Evolutionary conservation across 2,888 invertebrate genomes (phyloP).

Genomic region (Pheosia tremula): DNA sequence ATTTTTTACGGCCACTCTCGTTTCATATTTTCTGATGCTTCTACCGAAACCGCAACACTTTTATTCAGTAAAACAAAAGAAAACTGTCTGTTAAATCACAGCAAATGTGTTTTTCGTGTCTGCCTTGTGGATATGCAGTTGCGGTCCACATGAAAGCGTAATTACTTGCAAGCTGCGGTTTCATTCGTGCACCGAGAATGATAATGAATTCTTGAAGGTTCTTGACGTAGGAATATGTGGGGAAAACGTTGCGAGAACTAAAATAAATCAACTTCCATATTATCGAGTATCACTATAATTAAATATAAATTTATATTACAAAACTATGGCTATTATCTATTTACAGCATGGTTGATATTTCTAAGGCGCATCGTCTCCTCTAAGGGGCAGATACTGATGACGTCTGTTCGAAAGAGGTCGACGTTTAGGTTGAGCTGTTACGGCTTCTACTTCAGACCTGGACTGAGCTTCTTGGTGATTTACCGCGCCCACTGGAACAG

Average conservation of each 20-base stretch:
- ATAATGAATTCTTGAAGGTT: slow-evolving; percentile 3
- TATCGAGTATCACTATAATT: slow-evolving; percentile 57
- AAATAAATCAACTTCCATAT: slow-evolving; percentile 34
- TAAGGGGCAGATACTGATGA: slow-evolving; percentile 73
- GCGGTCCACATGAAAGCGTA: slow-evolving; percentile 27
- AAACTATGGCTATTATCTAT: slow-evolving; percentile 61
- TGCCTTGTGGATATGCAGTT: slow-evolving; percentile 18
- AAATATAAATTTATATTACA: slow-evolving; percentile 53
- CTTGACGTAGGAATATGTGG: background rate
- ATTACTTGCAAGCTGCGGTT: slow-evolving; percentile 19
- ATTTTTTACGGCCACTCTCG: slow-evolving; percentile 2
- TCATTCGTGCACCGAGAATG: slow-evolving; percentile 11
- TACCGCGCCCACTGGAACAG: slow-evolving; percentile 70
- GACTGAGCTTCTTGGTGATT: slow-evolving; percentile 67
- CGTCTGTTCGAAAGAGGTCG: slow-evolving; percentile 60
- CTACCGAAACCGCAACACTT: slow-evolving; percentile 5
- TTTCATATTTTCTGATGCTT: slow-evolving; percentile 1
- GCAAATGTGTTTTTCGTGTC: slow-evolving; percentile 12
- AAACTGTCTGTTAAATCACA: slow-evolving; percentile 12
- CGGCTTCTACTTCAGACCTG: slow-evolving; percentile 62
- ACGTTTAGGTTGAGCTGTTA: slow-evolving; percentile 50
- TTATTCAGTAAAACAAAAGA: slow-evolving; percentile 3
- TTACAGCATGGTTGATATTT: slow-evolving; percentile 57
- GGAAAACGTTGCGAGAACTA: background rate
- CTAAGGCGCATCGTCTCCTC: slow-evolving; percentile 78